Conservation (phyloP, 2,888 invertebrate species). For the Mimumesa dahlbomi region DNA sequence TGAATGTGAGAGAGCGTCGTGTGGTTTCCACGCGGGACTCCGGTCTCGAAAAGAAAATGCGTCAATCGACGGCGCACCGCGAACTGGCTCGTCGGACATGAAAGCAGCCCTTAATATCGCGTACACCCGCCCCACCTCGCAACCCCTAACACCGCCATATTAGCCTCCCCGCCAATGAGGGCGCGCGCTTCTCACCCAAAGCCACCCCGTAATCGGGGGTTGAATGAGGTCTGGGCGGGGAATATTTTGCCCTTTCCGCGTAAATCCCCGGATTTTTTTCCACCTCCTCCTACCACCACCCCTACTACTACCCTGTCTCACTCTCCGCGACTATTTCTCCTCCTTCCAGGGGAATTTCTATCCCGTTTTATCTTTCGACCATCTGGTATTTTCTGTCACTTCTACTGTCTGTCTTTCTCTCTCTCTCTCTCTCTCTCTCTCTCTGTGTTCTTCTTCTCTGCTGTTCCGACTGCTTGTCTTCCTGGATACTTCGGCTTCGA, state of each 20-base stretch:
- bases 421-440: constrained; percentile 20
- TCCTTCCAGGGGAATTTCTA: constrained; percentile 23
- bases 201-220: constrained; percentile 73
- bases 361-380: constrained; percentile 15
- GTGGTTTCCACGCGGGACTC: constrained; percentile 45
- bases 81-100: constrained; percentile 80
- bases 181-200: constrained; percentile 77
- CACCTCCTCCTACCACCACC: constrained; percentile 56
- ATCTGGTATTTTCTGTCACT: not conserved
- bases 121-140: constrained; percentile 71
- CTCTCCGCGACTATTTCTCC: too few species aligned
- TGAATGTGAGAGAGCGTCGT: constrained; percentile 12
- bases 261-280: constrained; percentile 73
- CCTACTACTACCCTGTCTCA: constrained; percentile 35
- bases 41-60: constrained; percentile 67
- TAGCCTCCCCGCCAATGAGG: constrained; percentile 81
- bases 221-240: constrained; percentile 80
- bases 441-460: not conserved
- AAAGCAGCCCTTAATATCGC: constrained; percentile 78
- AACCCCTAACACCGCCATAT: constrained; percentile 78
- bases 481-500: constrained; percentile 31
- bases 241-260: constrained; percentile 77
- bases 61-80: constrained; percentile 81
- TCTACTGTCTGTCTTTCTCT: constrained; percentile 29
- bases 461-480: constrained; percentile 17